Percentiles rank a stretch among this genome's conserved stretches.
phyloP scores from a whole-genome alignment of 2,797 vertebrate species.

The Gymnothorax reevesii region DNA sequence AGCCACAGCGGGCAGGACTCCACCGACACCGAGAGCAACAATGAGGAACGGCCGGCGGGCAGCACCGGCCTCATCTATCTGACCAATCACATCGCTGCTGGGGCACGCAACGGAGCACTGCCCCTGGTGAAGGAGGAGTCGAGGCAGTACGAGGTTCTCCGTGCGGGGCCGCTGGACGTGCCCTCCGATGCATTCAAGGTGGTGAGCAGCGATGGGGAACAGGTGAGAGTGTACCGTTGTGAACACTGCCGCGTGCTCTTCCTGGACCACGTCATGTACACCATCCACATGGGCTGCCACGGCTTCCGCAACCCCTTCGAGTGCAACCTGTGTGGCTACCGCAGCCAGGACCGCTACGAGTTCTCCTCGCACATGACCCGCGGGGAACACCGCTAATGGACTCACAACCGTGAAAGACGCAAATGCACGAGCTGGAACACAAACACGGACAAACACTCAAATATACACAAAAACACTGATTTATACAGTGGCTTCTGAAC shows the following conservation, averaged over 20 bases:
- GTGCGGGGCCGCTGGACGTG: constrained; percentile 78
- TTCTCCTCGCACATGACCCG: constrained; percentile 98
- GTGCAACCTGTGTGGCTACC: constrained; percentile 98
- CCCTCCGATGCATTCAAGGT: constrained; percentile 89
- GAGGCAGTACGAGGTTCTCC: constrained; percentile 83
- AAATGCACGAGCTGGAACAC: constrained; percentile 2
- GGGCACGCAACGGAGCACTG: constrained; percentile 84
- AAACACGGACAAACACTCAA: neutral
- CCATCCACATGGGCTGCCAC: constrained; percentile 99
- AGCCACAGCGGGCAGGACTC: constrained; percentile 97
- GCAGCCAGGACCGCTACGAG: constrained; percentile 96
- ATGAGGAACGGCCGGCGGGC: constrained; percentile 81
- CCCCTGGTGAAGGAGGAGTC: constrained; percentile 89
- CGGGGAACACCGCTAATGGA: constrained; percentile 87
- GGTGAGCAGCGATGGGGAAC: constrained; percentile 83
- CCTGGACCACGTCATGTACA: constrained; percentile 99
- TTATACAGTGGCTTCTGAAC: neutral
- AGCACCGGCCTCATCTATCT: constrained; percentile 86
- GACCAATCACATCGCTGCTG: constrained; percentile 89
- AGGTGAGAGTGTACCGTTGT: constrained; percentile 87
- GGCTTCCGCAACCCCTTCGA: constrained; percentile 96
- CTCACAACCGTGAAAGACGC: neutral
- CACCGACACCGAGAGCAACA: constrained; percentile 97
- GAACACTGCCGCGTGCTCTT: constrained; percentile 95
- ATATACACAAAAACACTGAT: constrained; percentile 22